Conservation (phyloP, 2,797 vertebrate species). For the Sebastolobus altivelis region DNA sequence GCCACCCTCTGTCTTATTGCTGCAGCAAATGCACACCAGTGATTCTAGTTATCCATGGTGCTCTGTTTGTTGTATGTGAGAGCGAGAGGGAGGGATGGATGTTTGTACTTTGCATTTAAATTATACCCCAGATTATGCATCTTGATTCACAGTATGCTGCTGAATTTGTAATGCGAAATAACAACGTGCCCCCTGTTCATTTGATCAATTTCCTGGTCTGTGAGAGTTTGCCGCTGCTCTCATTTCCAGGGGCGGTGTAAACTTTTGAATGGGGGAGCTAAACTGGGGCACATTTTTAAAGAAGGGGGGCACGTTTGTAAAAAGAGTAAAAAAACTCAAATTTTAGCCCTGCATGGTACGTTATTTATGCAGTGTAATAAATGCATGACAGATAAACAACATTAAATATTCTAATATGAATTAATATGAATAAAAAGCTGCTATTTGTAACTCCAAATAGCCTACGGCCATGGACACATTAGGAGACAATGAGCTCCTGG, state of each 20-base stretch:
- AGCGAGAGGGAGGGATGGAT: constrained; percentile 28
- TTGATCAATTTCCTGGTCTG: constrained; percentile 53
- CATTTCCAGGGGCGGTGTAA: constrained; percentile 9
- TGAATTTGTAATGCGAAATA: constrained; percentile 67
- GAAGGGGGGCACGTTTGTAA: neutral
- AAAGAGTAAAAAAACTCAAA: neutral
- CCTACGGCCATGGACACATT: neutral
- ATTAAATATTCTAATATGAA: neutral
- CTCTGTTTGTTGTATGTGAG: constrained; percentile 66
- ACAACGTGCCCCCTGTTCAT: constrained; percentile 48
- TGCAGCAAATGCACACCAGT: constrained; percentile 72
- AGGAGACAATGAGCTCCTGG: neutral
- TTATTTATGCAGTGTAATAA: neutral
- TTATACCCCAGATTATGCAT: constrained; percentile 66
- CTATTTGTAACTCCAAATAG: neutral
- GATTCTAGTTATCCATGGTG: constrained; percentile 65
- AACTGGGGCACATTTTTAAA: neutral
- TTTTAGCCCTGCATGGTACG: neutral
- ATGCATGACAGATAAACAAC: neutral
- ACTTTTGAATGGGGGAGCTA: neutral
- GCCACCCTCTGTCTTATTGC: constrained; percentile 73
- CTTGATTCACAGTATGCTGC: constrained; percentile 56
- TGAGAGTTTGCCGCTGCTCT: constrained; percentile 24
- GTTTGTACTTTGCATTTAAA: constrained; percentile 79
- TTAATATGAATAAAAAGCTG: neutral